Conservation (phyloP, 2,888 invertebrate genomes). For the Hypena proboscidalis region DNA sequence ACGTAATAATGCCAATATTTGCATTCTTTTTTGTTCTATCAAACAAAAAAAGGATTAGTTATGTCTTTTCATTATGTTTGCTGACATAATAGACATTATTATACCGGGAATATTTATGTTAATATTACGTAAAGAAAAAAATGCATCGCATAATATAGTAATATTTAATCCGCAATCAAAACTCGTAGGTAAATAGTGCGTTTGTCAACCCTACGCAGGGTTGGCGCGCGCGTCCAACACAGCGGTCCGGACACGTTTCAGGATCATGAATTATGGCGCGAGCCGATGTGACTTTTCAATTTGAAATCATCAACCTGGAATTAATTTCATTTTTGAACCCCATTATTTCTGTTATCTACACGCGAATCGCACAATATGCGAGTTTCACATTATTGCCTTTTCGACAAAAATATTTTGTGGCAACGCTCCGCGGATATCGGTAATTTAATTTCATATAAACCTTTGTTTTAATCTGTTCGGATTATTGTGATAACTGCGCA, state of each 20-base stretch:
- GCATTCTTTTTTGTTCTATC: conserved; percentile 42
- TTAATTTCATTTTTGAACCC: conserved; percentile 86
- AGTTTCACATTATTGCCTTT: conserved; percentile 77
- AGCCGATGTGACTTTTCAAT: conserved; percentile 86
- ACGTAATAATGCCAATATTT: conserved; percentile 49
- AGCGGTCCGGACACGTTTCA: conserved; percentile 84
- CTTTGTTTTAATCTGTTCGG: conserved; percentile 56
- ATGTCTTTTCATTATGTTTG: conserved; percentile 38
- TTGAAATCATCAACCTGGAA: conserved; percentile 86
- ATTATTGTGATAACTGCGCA: conserved; percentile 43
- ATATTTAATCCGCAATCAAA: conserved; percentile 33
- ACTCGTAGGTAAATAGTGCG: conserved; percentile 55
- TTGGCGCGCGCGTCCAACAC: conserved; percentile 67
- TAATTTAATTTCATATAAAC: conserved; percentile 62
- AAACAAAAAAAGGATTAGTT: conserved; percentile 45
- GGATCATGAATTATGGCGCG: conserved; percentile 84
- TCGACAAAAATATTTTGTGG: conserved; percentile 79
- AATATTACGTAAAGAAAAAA: conserved; percentile 26
- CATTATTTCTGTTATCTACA: conserved; percentile 85
- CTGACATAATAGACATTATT: conserved; percentile 19
- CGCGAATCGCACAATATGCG: conserved; percentile 82
- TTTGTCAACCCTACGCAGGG: conserved; percentile 67
- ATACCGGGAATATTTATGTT: conserved; percentile 16
- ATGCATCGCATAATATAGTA: conserved; percentile 13
- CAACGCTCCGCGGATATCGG: conserved; percentile 55